These are phyloP conservation scores for Drosophila mayri DNA, from an alignment of 1,140 invertebrate genomes.

Conservation along the genomic window DNA sequence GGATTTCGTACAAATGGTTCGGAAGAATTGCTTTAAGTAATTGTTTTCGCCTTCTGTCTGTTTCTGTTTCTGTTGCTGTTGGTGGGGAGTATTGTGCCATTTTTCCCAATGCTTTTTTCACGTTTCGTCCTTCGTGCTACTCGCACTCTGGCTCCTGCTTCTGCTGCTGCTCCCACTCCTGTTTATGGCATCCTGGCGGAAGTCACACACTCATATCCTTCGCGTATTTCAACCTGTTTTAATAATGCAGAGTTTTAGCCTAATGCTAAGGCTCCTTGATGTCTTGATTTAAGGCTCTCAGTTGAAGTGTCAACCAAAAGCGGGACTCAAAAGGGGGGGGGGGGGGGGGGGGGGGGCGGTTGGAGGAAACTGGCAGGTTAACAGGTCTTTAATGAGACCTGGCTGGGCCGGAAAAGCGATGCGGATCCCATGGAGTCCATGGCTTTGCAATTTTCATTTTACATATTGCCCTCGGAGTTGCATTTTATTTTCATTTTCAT, in stretches of 20 bases:
- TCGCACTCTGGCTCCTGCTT: neutral
- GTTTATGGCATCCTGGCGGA: conserved; percentile 4
- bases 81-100: conserved; percentile 31
- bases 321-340: too few species aligned
- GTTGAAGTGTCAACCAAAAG: neutral
- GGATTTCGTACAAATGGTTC: conserved; percentile 79
- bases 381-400: conserved; percentile 49
- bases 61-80: neutral
- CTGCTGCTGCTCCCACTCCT: too few species aligned
- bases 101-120: conserved; percentile 23
- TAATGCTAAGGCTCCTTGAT: neutral
- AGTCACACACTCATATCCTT: neutral
- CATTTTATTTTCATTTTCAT: conserved; percentile 42
- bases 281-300: neutral
- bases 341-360: neutral
- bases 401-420: conserved; percentile 8
- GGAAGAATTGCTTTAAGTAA: conserved; percentile 82
- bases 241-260: conserved; percentile 3
- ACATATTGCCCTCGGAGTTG: conserved; percentile 80
- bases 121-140: conserved; percentile 1
- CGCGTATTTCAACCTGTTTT: conserved; percentile 12
- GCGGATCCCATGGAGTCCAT: conserved; percentile 36
- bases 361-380: neutral
- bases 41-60: conserved; percentile 62
- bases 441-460: conserved; percentile 74